These are phyloP conservation scores for Xestia sexstrigata DNA, from an alignment of 2,888 invertebrate species.

Conservation along the genomic window DNA sequence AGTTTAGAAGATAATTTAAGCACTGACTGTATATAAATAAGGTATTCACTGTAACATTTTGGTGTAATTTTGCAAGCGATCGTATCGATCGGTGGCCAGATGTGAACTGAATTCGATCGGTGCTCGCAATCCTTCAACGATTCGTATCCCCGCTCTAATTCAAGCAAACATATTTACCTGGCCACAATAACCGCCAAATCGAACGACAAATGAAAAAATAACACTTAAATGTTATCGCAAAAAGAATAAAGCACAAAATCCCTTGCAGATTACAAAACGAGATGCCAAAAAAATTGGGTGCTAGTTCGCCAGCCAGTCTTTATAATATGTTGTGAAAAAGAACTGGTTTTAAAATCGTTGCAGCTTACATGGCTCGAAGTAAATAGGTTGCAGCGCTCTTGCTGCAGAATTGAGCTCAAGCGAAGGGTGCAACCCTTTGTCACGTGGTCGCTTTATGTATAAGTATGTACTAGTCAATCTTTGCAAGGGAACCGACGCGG, in stretches of 20 bases:
- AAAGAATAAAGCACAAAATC: constrained; percentile 46
- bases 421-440: constrained; percentile 83
- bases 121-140: constrained; percentile 59
- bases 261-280: constrained; percentile 26
- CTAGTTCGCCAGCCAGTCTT: constrained; percentile 59
- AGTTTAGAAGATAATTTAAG: neutral
- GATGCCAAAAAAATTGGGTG: constrained; percentile 35
- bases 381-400: constrained; percentile 77
- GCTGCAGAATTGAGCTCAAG: constrained; percentile 83
- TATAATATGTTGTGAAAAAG: constrained; percentile 62
- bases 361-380: constrained; percentile 64
- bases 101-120: constrained; percentile 60
- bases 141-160: constrained; percentile 68
- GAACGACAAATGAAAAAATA: constrained; percentile 3
- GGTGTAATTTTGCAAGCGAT: constrained; percentile 40
- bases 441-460: constrained; percentile 53
- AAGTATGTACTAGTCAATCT: constrained; percentile 60
- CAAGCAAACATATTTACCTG: constrained; percentile 50
- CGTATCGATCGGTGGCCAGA: constrained; percentile 65
- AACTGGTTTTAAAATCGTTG: constrained; percentile 63
- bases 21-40: no score
- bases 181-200: constrained; percentile 17
- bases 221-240: constrained; percentile 5
- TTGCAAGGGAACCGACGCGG: constrained; percentile 63
- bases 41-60: constrained; percentile 45